Conservation (phyloP, 1,140 invertebrate species). For the Temnothorax nylanderi region DNA sequence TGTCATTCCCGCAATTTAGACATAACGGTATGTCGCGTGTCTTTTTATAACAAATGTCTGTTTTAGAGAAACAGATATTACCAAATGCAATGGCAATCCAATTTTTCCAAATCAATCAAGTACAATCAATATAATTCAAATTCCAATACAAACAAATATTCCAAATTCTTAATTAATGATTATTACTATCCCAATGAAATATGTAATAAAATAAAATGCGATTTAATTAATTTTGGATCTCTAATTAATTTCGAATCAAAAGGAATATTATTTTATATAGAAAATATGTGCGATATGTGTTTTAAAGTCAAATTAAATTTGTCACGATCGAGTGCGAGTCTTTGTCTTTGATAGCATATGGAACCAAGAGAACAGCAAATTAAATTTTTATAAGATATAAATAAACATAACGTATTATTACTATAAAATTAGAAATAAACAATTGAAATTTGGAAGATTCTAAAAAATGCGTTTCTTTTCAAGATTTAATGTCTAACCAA, state of each 20-base stretch:
- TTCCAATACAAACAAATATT: neutral
- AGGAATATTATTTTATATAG: too few relatives aligned
- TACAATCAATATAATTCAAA: too few relatives aligned
- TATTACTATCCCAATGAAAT: neutral
- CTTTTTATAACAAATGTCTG: neutral
- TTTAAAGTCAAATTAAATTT: neutral
- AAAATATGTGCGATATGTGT: too few relatives aligned
- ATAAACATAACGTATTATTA: neutral
- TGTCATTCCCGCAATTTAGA: neutral
- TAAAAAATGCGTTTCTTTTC: neutral
- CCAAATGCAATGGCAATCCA: neutral
- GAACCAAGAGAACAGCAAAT: neutral
- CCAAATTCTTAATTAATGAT: neutral
- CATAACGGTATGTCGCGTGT: neutral
- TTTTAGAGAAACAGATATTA: neutral
- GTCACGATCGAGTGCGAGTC: neutral
- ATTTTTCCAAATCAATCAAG: neutral
- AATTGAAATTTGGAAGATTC: neutral
- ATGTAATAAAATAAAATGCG: neutral
- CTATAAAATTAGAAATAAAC: neutral
- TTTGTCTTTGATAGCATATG: neutral
- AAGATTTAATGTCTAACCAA: neutral
- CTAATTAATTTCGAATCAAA: too few relatives aligned
- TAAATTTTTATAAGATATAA: neutral
- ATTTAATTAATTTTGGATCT: neutral